Conservation (phyloP, 1,140 invertebrate species). For the Thalassaphorura encarpata region DNA sequence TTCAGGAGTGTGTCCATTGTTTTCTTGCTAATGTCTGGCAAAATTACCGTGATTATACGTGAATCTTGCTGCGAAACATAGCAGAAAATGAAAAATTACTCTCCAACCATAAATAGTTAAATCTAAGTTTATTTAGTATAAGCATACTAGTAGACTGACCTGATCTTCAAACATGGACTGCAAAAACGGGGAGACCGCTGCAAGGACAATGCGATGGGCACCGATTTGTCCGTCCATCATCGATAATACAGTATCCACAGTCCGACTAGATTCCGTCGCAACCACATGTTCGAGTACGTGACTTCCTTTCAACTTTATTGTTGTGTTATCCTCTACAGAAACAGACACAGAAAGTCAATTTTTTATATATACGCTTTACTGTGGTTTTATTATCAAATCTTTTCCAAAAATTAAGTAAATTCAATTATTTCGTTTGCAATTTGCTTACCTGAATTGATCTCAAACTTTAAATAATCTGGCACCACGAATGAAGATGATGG, state of each 20-base stretch:
- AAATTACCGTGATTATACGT: constrained; percentile 13
- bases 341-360: no score
- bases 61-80: no score
- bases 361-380: no score
- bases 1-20: constrained; percentile 19
- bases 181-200: constrained; percentile 22
- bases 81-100: constrained; percentile 1
- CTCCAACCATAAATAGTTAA: neutral
- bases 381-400: no score
- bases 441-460: no score
- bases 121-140: neutral
- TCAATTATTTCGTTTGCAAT: no score
- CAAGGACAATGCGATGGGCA: constrained; percentile 23
- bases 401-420: no score
- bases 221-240: constrained; percentile 26
- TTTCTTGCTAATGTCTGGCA: constrained; percentile 17
- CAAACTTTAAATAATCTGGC: no score
- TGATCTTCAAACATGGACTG: constrained; percentile 12
- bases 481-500: no score
- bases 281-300: constrained; percentile 13
- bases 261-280: constrained; percentile 1
- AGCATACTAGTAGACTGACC: constrained; percentile 6
- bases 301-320: neutral
- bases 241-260: constrained; percentile 17
- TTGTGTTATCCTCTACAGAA: neutral